These are phyloP conservation scores for Brachypodius melanocephalos DNA, from an alignment of 2,113 vertebrate genomes.

Conservation along the genomic window DNA sequence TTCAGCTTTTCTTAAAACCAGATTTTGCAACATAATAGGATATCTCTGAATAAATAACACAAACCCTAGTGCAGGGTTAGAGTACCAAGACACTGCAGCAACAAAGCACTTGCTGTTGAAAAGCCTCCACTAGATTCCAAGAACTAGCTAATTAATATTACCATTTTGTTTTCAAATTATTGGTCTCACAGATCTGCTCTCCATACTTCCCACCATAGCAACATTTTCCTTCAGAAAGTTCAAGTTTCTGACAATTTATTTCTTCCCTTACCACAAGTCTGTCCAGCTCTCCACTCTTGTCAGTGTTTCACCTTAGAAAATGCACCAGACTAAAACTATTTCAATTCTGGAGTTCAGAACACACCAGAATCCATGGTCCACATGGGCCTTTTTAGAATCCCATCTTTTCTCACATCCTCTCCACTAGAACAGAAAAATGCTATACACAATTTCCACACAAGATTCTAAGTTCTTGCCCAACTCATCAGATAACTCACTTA, in stretches of 20 bases:
- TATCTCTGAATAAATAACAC: not conserved
- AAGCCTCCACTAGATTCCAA: not conserved
- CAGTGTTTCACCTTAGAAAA: not conserved
- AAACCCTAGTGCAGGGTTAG: not conserved
- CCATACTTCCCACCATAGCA: rapidly evolving
- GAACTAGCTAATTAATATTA: not conserved
- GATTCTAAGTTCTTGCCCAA: not conserved
- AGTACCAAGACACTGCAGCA: not conserved
- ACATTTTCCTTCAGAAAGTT: not conserved
- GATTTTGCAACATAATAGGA: not conserved
- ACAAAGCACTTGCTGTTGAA: not conserved
- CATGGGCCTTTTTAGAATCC: not conserved
- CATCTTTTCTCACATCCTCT: not conserved
- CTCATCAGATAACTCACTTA: not conserved
- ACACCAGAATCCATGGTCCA: not conserved
- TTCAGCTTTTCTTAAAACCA: not conserved
- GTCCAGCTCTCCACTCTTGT: not conserved
- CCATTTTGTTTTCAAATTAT: not conserved
- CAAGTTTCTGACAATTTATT: not conserved
- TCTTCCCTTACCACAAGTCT: not conserved
- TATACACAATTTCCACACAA: not conserved
- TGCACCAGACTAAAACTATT: not conserved
- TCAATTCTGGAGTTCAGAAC: not conserved
- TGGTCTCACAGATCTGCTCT: not conserved
- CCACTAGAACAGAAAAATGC: not conserved